A percentile compares a stretch with the other conserved stretches of the same genome.
phyloP scores from a whole-genome alignment of 2,888 invertebrate species.

The Diadromus collaris region DNA sequence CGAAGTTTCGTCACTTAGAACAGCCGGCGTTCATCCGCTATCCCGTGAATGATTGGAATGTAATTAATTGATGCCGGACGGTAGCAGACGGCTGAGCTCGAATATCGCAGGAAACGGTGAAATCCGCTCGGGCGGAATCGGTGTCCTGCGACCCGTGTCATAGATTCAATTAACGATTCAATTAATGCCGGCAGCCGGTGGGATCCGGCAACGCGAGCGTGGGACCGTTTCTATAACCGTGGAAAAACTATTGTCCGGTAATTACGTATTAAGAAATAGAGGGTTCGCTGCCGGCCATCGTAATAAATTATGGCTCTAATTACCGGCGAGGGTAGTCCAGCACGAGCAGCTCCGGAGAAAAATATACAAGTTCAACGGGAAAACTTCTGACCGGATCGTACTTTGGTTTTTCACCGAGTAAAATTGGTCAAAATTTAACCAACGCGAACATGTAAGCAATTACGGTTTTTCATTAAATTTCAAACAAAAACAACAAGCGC shows the following conservation, averaged over 20 bases:
- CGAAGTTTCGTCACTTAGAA: too few species aligned
- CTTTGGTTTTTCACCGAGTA: neutral
- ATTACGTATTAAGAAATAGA: slow-evolving; percentile 69
- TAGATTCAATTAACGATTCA: slow-evolving; percentile 64
- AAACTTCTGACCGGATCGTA: slow-evolving; percentile 41
- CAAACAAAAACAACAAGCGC: slow-evolving; percentile 50
- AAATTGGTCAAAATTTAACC: slow-evolving; percentile 44
- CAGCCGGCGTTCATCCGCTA: neutral
- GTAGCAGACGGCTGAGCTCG: neutral
- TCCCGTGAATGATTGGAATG: neutral
- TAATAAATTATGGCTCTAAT: slow-evolving; percentile 74
- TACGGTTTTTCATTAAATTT: slow-evolving; percentile 70
- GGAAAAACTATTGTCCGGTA: slow-evolving; percentile 59
- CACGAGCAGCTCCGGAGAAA: neutral
- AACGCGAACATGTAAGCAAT: slow-evolving; percentile 67
- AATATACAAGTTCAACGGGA: slow-evolving; percentile 17
- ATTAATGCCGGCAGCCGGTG: slow-evolving; percentile 56
- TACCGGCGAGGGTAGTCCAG: slow-evolving; percentile 55
- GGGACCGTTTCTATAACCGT: neutral
- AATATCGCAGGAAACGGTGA: neutral
- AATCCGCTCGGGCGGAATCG: slow-evolving; percentile 11
- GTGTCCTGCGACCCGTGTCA: slow-evolving; percentile 10
- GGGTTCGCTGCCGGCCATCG: slow-evolving; percentile 48
- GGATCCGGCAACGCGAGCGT: neutral
- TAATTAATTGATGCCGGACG: neutral